Evolutionary conservation across 2,888 invertebrate species (phyloP).

Genomic region (Lepetodrilus schrolli): DNA sequence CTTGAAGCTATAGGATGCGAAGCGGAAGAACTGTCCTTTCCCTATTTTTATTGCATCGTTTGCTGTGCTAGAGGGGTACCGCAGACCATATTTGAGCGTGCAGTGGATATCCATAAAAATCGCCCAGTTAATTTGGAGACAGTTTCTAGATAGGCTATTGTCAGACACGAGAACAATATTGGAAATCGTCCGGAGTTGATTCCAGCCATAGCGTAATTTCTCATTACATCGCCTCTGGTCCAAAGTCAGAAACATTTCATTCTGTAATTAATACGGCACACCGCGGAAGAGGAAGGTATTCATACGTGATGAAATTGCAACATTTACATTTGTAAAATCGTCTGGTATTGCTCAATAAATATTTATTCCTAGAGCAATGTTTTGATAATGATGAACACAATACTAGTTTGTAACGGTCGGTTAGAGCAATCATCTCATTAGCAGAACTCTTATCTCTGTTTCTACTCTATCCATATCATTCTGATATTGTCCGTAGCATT

Average conservation of each 20-base stretch:
- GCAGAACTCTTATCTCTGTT: no score
- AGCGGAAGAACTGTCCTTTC: conserved; percentile 12
- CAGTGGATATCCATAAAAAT: background rate
- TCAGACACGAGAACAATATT: background rate
- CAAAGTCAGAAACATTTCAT: background rate
- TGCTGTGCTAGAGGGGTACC: background rate
- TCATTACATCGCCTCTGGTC: background rate
- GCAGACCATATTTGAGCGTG: background rate
- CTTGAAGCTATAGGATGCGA: background rate
- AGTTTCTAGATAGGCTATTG: conserved; percentile 16
- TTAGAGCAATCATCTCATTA: no score
- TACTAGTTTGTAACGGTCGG: no score
- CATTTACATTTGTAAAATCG: background rate
- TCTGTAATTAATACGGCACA: background rate
- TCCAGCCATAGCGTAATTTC: background rate
- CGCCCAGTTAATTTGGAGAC: conserved; percentile 22
- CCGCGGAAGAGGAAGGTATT: background rate
- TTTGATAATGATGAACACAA: no score
- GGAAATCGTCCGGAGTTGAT: background rate
- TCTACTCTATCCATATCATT: no score
- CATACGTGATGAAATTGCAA: background rate
- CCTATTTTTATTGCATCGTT: conserved; percentile 17
- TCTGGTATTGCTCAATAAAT: background rate
- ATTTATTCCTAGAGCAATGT: background rate
- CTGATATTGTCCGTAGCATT: no score